phyloP scores from a whole-genome alignment of 2,113 vertebrate species.

The Urocynchramus pylzowi region DNA sequence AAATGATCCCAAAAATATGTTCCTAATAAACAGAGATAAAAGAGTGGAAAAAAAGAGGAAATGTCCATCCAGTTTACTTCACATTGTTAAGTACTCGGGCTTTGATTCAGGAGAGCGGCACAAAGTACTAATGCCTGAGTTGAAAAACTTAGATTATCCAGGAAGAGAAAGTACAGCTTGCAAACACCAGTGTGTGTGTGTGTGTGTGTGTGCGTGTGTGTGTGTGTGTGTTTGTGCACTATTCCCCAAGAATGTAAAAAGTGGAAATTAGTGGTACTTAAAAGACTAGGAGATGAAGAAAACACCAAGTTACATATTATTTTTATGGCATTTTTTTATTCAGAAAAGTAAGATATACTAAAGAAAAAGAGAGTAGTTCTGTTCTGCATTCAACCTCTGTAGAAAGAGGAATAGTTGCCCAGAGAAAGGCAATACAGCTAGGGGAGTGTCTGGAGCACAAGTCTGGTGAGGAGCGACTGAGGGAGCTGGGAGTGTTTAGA shows the following conservation, averaged over 20 bases:
- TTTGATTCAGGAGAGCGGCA: background rate
- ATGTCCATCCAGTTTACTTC: slow-evolving; percentile 16
- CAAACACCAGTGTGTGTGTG: background rate
- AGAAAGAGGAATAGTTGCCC: background rate
- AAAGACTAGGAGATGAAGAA: background rate
- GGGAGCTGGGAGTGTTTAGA: background rate
- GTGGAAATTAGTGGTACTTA: background rate
- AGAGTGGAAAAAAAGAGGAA: slow-evolving; percentile 33
- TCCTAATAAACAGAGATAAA: slow-evolving; percentile 66
- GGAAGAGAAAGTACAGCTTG: background rate
- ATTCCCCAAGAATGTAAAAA: background rate
- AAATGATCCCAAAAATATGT: slow-evolving; percentile 64
- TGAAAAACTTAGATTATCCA: background rate
- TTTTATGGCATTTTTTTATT: background rate
- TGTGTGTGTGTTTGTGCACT: too few relatives aligned
- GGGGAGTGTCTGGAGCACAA: background rate
- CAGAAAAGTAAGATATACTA: background rate
- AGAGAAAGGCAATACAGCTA: background rate
- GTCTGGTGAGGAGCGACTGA: rapidly evolving
- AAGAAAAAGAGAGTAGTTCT: background rate
- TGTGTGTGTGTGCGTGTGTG: rapidly evolving
- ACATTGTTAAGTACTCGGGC: background rate
- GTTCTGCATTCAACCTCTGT: background rate
- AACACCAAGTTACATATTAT: background rate
- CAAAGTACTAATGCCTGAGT: background rate